Evolutionary conservation across 2,113 vertebrate genomes (phyloP).

Genomic region (Grus americana): DNA sequence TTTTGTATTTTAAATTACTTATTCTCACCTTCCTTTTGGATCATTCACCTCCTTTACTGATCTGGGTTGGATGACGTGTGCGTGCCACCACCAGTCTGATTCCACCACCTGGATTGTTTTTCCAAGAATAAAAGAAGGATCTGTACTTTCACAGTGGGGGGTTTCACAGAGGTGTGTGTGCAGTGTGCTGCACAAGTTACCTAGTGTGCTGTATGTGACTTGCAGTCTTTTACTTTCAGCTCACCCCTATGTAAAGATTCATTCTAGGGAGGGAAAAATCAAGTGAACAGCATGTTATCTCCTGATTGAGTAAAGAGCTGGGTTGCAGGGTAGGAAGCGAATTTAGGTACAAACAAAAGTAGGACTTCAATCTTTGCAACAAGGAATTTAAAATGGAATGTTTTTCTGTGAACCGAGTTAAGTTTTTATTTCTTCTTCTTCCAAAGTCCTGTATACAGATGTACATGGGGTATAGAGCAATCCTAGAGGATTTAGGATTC

Average conservation of each 20-base stretch:
- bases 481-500: not conserved
- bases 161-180: accelerated
- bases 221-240: not conserved
- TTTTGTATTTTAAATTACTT: not conserved
- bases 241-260: not conserved
- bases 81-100: not conserved
- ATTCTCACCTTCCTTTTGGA: not conserved
- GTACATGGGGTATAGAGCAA: not conserved
- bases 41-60: not conserved
- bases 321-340: not conserved
- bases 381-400: not conserved
- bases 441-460: not conserved
- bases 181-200: not conserved
- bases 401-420: not conserved
- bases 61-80: not conserved
- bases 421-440: not conserved
- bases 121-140: not conserved
- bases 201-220: not conserved
- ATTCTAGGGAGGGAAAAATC: not conserved
- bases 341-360: not conserved
- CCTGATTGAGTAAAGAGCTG: not conserved
- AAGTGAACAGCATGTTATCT: not conserved
- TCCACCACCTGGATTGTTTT: not conserved
- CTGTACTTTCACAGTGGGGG: not conserved
- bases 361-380: not conserved